Base-by-base conservation (phyloP, 1,140 invertebrate genomes). In the Achroia grisella region DNA sequence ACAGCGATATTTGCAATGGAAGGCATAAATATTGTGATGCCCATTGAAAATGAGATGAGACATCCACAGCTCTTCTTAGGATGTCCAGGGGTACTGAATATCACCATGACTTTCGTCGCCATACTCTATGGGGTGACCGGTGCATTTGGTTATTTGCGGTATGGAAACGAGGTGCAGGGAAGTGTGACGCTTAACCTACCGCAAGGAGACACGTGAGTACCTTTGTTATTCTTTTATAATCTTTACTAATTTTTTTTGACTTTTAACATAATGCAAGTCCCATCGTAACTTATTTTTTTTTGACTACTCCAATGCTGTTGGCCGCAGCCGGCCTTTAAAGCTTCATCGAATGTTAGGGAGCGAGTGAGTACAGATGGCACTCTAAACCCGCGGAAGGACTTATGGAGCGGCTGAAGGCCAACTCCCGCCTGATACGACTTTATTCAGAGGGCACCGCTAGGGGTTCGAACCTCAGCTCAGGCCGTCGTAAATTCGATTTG, bases 31-130 rank as follows among this genome's bases (percentile, higher is more conserved):
- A 91, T 91, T 11, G 92, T 96, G 10, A 90, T 97, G 87, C 95
- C 95, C 0, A 89, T 97, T 14, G 94, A 96, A 79, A 96, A 96
- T 65, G 92, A 91, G 8, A 96, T 97, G 94, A 87, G 83, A 33
- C 89, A 91, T 30, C 93, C 93, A 0, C 71, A 91, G 42, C 89
- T 91, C 32, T 96, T 97, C 66, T 82, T 92, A 0, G 94, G 94
- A 4, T 93, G 91, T 62, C 92, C 91, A 0, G 92, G 95, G 12
- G 93, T 97, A 0, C 74, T 97, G 0, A 95, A 94, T 57, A 88
- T 90, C 2, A 91, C 93, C 0, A 97, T 97, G 95, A 71, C 87
- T 1, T 87, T 91, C 1, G 93, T 96, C 0, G 87, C 92, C 0
- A 33, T 71, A 1, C 68, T 96, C 0, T 97, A 96, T 54, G 87